Base-by-base conservation (phyloP, 2,113 vertebrate genomes). In the Grammomys dolichurus region DNA sequence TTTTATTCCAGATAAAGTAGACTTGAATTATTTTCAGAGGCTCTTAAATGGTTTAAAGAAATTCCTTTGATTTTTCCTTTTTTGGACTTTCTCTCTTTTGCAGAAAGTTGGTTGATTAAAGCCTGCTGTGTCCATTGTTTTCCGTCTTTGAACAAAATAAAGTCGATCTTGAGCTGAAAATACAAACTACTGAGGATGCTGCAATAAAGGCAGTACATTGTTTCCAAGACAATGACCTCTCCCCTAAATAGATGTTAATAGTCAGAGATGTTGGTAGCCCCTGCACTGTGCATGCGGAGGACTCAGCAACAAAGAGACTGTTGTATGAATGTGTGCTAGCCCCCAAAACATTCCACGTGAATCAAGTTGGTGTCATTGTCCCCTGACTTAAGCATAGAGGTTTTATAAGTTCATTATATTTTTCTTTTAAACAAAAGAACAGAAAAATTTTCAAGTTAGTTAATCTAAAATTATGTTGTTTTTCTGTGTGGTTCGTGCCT, bases 391-490 rank as follows among this genome's bases (percentile, higher is more conserved):
- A n/a, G 56, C 9, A 24, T n/a, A 67, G 14, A 46, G 12, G 76
- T 76, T 78, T 77, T 11, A n/a, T 54, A 89, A 93, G 3, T 69
- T 90, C 20, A 36, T 92, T 89, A 58, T 60, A 40, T 48, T 20
- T 3, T 14, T 70, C 16, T 8, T 54, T 36, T 63, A 85, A 85
- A 7, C 67, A 89, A 76, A 81, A 54, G 2, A 85, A 75, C 56
- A 60, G 63, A 88, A 43, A 36, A 77, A 48, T 8, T 89, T 95
- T 96, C 89, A 48, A 94, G 24, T 73, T 92, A 73, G 28, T 95
- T 90, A 86, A 28, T 91, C 81, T 81, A 82, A 90, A 96, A 95
- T 8, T 69, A 2, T 90, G 24, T 93, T 91, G 75, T 78, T 69
- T 95, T 95, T 89, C 46, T 22, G 19, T 85, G 60, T 94, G 51